Percentiles rank a stretch among this genome's conserved stretches.
phyloP scores from a whole-genome alignment of 2,888 invertebrate species.

The Rhagium mordax region DNA sequence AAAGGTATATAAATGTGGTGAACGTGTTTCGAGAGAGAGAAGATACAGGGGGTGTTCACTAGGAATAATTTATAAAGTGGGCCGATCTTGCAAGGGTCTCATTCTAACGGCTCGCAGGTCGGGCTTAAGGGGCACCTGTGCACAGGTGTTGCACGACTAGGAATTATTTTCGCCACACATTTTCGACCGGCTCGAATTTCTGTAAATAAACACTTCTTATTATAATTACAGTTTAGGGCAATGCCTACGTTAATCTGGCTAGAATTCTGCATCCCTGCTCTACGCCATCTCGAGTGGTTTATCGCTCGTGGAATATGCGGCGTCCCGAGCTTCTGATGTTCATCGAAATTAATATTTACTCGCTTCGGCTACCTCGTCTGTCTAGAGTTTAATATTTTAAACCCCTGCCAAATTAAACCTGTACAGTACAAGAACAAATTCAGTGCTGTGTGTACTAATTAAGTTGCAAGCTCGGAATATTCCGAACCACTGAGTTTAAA shows the following conservation, averaged over 20 bases:
- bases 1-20: not conserved
- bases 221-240: not conserved
- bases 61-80: not conserved
- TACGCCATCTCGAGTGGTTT: not conserved
- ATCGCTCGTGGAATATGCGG: constrained; percentile 11
- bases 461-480: constrained; percentile 30
- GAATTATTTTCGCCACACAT: too few species aligned
- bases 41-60: not conserved
- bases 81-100: not conserved
- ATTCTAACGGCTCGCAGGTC: not conserved
- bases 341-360: constrained; percentile 43
- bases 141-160: too few species aligned
- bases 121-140: not conserved
- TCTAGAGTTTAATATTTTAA: constrained; percentile 36
- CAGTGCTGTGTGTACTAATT: constrained; percentile 21
- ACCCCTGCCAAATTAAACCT: constrained; percentile 29
- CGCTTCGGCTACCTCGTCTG: constrained; percentile 26
- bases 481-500: constrained; percentile 29
- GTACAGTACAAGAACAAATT: constrained; percentile 14
- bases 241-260: not conserved
- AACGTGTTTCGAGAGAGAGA: not conserved
- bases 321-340: constrained; percentile 6
- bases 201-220: not conserved
- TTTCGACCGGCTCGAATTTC: too few species aligned
- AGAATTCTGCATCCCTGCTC: not conserved